Base-by-base conservation (phyloP, 1,140 invertebrate genomes). In the Kradibia gibbosae region DNA sequence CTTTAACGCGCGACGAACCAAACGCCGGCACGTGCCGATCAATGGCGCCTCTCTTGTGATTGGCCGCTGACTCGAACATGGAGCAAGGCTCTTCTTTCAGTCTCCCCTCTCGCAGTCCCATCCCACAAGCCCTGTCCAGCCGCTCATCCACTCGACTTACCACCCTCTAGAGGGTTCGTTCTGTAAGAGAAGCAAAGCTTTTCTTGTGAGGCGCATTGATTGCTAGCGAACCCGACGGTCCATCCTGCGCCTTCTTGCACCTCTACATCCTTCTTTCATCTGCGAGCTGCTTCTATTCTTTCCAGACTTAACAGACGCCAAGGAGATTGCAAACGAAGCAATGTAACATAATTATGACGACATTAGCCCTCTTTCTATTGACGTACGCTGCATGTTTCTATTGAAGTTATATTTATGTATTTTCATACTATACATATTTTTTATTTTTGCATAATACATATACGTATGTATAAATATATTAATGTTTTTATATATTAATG, bases 181-280 rank as follows among this genome's bases (percentile, higher is more conserved):
- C 86, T 85, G 85, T 87, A 89, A 89, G 87, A 86, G 86, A 88
- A 86, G 87, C 86, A 84, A 87, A 88, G 88, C 88, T 90, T 89
- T 89, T 89, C 89, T 90, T 90, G 88, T 88, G 88, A 88, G 85
- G 81, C 90, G 90, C 90, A 91, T 91, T 91, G 91, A 91, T 91
- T 91, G 89, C 90, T 89, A 90, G 89, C 90, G 89, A 90, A 84
- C 88, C 87, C 60, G 75, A 78, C 84, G 65, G 73, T 73, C 83
- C 36, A 55, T 78, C 45, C 60, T 78, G 62, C 80, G 71, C 55
- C 36, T 75, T 65, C 72, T 80, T 83, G 60, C 75, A 62, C 82
- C 31, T 73, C 55, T 80, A 67, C 82, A 50, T 22, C 17, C 45
- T 57, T 78, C 70, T 65, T 15, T 78, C n/a, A 28, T 55, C 34